phyloP scores from a whole-genome alignment of 2,888 invertebrate species.

The Diaprepes abbreviatus region DNA sequence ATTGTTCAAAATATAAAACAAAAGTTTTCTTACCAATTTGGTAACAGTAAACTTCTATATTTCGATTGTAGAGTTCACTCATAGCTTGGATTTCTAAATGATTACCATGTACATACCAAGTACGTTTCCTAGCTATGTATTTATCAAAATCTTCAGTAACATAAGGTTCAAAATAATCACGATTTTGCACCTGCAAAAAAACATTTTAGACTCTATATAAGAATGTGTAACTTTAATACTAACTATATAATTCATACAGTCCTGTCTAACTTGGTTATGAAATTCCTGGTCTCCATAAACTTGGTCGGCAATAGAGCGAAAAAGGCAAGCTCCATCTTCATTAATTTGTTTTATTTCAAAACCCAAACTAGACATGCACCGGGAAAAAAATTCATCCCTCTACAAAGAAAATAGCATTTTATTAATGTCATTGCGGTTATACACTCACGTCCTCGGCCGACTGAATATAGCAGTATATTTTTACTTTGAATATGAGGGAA shows the following conservation, averaged over 20 bases:
- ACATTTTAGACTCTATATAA: background rate
- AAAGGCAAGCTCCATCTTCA: constrained; percentile 91
- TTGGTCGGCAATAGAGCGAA: constrained; percentile 90
- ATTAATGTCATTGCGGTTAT: no score
- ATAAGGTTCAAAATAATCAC: constrained; percentile 89
- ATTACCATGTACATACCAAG: constrained; percentile 87
- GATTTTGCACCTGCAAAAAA: constrained; percentile 79
- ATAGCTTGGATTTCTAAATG: constrained; percentile 93
- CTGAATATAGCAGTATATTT: no score
- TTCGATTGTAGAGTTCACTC: constrained; percentile 90
- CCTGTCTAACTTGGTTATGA: constrained; percentile 84
- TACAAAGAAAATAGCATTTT: no score
- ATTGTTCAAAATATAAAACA: no score
- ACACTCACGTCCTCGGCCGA: no score
- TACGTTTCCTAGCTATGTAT: constrained; percentile 85
- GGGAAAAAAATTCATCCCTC: constrained; percentile 64
- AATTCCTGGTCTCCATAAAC: constrained; percentile 93
- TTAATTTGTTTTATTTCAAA: constrained; percentile 85
- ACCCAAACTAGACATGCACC: constrained; percentile 78
- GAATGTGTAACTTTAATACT: constrained; percentile 59
- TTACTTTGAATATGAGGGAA: no score
- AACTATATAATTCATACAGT: constrained; percentile 93
- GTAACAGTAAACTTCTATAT: constrained; percentile 89
- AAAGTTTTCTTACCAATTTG: constrained; percentile 73
- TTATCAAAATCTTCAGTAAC: constrained; percentile 90